These are phyloP conservation scores for Varroa destructor DNA, from an alignment of 1,140 invertebrate species.

Conservation along the genomic window DNA sequence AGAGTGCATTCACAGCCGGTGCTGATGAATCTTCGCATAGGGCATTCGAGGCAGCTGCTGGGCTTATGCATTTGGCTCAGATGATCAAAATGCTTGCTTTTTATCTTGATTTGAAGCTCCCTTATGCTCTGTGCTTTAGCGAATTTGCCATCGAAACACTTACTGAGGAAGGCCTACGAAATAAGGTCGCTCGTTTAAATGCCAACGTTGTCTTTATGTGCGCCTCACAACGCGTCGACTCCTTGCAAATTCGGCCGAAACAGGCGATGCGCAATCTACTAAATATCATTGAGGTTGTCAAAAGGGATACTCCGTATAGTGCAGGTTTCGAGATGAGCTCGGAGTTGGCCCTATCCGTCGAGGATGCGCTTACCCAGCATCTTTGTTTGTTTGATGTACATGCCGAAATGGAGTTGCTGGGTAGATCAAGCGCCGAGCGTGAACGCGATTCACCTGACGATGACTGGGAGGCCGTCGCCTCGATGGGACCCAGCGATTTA, in stretches of 20 bases:
- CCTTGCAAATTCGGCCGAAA: not conserved
- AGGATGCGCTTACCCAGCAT: not conserved
- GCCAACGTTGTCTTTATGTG: conserved; percentile 20
- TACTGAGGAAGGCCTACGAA: not conserved
- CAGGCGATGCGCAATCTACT: not conserved
- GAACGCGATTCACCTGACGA: not conserved
- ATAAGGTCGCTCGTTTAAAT: conserved; percentile 4
- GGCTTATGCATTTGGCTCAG: conserved; percentile 16
- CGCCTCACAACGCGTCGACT: conserved; percentile 19
- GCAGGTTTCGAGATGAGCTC: conserved; percentile 1
- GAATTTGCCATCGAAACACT: conserved; percentile 7
- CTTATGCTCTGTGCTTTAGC: conserved; percentile 10
- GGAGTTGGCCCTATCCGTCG: not conserved
- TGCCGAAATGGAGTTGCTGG: conserved; percentile 5
- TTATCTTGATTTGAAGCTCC: conserved; percentile 1
- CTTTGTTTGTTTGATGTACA: conserved; percentile 11
- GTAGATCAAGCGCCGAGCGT: not conserved
- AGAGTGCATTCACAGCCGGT: not conserved
- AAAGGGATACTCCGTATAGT: not conserved
- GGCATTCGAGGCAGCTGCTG: conserved; percentile 13
- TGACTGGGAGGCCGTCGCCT: conserved; percentile 16
- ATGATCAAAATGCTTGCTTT: conserved; percentile 19
- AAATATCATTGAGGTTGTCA: not conserved
- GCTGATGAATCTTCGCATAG: not conserved
- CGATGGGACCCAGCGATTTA: not conserved